Percentiles rank a stretch among this genome's conserved stretches.
These are phyloP conservation scores for Lampris incognitus DNA, from an alignment of 2,113 vertebrate species.

Conservation along the genomic window DNA sequence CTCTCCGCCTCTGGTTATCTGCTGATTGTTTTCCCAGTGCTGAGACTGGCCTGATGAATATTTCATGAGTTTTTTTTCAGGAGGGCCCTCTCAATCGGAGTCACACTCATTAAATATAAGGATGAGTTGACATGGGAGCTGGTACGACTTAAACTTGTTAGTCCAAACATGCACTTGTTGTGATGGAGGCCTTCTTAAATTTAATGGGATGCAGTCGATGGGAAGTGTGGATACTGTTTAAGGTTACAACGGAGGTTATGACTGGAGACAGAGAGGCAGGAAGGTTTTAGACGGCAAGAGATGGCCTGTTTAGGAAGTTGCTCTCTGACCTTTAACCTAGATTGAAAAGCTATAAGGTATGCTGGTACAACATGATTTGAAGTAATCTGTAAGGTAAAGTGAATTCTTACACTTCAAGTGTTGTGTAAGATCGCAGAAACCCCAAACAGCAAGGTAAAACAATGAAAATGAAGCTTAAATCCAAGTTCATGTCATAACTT, in stretches of 20 bases:
- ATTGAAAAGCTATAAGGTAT: too few species aligned
- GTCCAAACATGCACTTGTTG: slow-evolving; percentile 47
- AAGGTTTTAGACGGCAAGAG: not conserved
- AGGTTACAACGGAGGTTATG: slow-evolving; percentile 27
- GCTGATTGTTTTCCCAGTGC: slow-evolving; percentile 64
- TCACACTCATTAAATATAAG: slow-evolving; percentile 67
- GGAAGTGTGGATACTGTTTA: slow-evolving; percentile 21
- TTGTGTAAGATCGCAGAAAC: too few species aligned
- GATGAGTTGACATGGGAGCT: slow-evolving; percentile 53
- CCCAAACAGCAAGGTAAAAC: too few species aligned
- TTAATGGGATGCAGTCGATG: slow-evolving; percentile 37
- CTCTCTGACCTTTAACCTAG: too few species aligned
- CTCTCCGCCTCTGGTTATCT: slow-evolving; percentile 72
- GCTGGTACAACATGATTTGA: too few species aligned
- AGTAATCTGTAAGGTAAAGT: too few species aligned
- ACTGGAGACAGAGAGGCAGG: not conserved
- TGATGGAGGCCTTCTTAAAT: slow-evolving; percentile 16
- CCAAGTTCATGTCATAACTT: too few species aligned
- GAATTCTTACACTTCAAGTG: too few species aligned
- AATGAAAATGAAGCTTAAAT: too few species aligned
- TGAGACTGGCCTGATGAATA: slow-evolving; percentile 67
- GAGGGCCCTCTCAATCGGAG: slow-evolving; percentile 43
- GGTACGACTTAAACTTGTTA: slow-evolving; percentile 54
- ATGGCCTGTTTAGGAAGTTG: not conserved
- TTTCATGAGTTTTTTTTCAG: slow-evolving; percentile 68